Evolutionary conservation across 2,113 vertebrate genomes (phyloP), one percentile per base, ranked within the genome.

Genomic region (Tricholaema leucomelas): DNA sequence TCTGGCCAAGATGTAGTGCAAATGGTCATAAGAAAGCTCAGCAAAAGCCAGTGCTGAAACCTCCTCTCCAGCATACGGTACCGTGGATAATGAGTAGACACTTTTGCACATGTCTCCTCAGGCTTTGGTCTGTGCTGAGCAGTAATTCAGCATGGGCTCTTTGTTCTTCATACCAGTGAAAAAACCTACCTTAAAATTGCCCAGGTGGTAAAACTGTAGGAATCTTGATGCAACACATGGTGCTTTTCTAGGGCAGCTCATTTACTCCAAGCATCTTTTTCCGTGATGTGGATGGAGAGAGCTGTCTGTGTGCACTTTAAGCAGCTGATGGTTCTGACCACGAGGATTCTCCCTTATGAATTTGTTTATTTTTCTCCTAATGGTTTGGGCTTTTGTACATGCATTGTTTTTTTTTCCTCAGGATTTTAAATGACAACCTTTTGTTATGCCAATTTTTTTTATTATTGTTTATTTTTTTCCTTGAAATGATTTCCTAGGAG

Each of bases 221-320:
- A 88, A 63, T n/a, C 50, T 14, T 31, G 28, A 61, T 15, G 28
- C 55, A 30, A 89, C 8, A 71, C 55, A 65, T 90, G 96, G 96
- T 97, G 97, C 97, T 97, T 88, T 91, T 46, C 48, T 75, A 40
- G 42, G 85, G 42, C 73, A 93, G 86, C 61, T 90, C 67, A 8
- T 65, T 79, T 59, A 46, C 52, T 81, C 58, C 65, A 55, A 13
- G 25, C 17, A 6, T 91, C 55, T 66, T 64, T 11, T 28, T 84
- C 35, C 60, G 76, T 35, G 36, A 80, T 1, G 1, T 14, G 50
- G 58, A n/a, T 85, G 64, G 70, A 90, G 48, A 56, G 67, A 91
- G 64, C 55, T 93, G 79, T 50, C 86, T 58, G 7, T 55, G 61
- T 85, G 92, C 85, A 92, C 92, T 96, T 96, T 93, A 85, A 87